Base-by-base conservation (phyloP, 2,113 vertebrate genomes). In the Leptosomus discolor region DNA sequence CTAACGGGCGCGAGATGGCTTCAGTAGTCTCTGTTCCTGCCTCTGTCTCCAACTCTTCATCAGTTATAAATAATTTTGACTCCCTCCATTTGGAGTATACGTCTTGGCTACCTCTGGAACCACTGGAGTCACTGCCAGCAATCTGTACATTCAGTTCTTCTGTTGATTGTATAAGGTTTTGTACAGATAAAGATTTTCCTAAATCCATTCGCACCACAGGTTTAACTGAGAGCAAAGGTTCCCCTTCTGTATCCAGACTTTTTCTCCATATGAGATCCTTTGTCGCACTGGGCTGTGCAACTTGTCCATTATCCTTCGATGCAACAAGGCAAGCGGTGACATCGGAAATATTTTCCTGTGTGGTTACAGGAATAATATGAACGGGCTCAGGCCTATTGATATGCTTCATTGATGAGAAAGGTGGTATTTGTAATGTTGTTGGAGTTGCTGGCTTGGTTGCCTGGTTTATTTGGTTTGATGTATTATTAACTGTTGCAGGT, bases 171-270 rank as follows among this genome's bases (percentile, higher is more conserved):
- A 99, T 98, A 97, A 99, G 98, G 96, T 99, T 99, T 98, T 99
- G 99, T 87, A 99, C 99, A n/a, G 99, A 99, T 96, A 99, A 97
- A 61, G 99, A 99, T 97, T 99, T 99, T 76, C 98, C 99, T 91
- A 99, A 96, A 88, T 98, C 98, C 89, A 95, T 98, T 92, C 99
- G 94, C 61, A 94, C 70, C 88, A 98, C 85, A 51, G 98, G 96
- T 95, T 96, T 97, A 95, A 99, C 98, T 6, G 99, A 98, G 80
- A 98, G 96, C 93, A 99, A 97, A 82, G 99, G 98, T 89, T 99
- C 99, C 74, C 99, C 98, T 95, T 99, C 99, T 87, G 98, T 97
- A 94, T 99, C 99, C 94, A 99, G 98, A 67, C 99, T 98, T 97
- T 99, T 99, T 96, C 98, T 98, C 98, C 99, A 99, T 20, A 98